Evolutionary conservation across 37 sponge, comb jelly and placozoan genomes (phyloP), one percentile per base, ranked within the genome.

Genomic region (Beroe ovata): DNA sequence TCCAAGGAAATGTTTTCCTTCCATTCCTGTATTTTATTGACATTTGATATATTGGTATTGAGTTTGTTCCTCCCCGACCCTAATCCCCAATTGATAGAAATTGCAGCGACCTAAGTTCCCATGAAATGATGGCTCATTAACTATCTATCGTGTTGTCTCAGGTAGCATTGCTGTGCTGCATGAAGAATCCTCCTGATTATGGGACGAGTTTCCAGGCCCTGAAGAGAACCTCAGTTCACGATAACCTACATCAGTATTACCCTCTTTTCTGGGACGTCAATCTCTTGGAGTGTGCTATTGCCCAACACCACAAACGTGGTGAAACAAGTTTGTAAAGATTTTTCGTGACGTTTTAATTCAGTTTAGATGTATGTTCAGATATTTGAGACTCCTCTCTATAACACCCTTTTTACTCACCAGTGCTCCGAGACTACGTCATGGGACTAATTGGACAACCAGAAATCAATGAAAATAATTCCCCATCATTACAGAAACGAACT

Each of bases 191-290:
- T 1, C 84, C 84, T n/a, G 84, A 77, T 28, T 77, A 77, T 41
- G 84, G 84, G 0, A 77, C 84, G 3, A 77, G 84, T 77, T 77
- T 77, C 38, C 84, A 77, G 47, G 84, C 84, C 8, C 84, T 77
- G 22, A 77, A 77, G 28, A 30, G 84, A 23, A 77, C 54, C n/a
- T 32, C 84, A 6, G 28, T 19, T 18, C 54, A 39, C 22, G 84
- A 77, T 29, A 39, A 36, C 41, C 54, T 77, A 1, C 84, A 77
- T 54, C 38, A 42, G 1, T 77, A 77, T 29, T 77, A 77, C 23
- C 84, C 84, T 1, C 84, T 77, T 35, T 77, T 77, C 54, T 77
- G 84, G 84, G 84, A 77, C 21, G 84, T 77, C 1, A 77, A 77
- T 23, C 84, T 77, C 29, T 26, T 77, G n/a, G 84, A 77, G 84